These are phyloP conservation scores for Acrossocheilus fasciatus DNA, from an alignment of 2,797 vertebrate species.

Conservation along the genomic window DNA sequence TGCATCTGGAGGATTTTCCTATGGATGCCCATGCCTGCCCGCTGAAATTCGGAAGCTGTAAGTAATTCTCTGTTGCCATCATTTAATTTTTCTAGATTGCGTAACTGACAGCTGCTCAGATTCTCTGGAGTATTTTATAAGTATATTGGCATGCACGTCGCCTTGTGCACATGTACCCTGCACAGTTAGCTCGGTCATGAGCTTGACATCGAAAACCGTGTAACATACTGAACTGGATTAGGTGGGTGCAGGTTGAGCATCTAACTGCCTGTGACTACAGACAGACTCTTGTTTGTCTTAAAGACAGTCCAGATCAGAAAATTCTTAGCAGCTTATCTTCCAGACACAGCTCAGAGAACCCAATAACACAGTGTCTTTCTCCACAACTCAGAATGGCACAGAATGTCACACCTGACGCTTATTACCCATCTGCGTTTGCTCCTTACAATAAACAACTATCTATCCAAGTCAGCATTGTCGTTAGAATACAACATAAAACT, in stretches of 20 bases:
- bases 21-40: conserved; percentile 98
- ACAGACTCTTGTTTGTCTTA: conserved; percentile 12
- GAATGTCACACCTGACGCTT: conserved; percentile 2
- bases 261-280: not conserved
- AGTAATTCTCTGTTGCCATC: conserved; percentile 69
- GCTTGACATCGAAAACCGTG: not conserved
- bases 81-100: not conserved
- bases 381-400: not conserved
- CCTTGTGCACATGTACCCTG: not conserved
- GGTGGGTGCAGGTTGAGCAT: not conserved
- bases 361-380: conserved; percentile 14
- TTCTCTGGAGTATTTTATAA: not conserved
- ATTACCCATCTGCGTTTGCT: not conserved
- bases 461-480: not conserved
- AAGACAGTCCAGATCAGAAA: conserved; percentile 9
- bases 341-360: not conserved
- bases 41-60: conserved; percentile 98
- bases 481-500: conserved; percentile 1
- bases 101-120: conserved; percentile 1
- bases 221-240: not conserved
- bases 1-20: conserved; percentile 99
- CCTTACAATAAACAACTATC: conserved; percentile 1
- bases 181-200: not conserved
- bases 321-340: not conserved
- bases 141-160: not conserved